Conservation (phyloP, 2,888 invertebrate species). For the Lasioglossum leucozonium region DNA sequence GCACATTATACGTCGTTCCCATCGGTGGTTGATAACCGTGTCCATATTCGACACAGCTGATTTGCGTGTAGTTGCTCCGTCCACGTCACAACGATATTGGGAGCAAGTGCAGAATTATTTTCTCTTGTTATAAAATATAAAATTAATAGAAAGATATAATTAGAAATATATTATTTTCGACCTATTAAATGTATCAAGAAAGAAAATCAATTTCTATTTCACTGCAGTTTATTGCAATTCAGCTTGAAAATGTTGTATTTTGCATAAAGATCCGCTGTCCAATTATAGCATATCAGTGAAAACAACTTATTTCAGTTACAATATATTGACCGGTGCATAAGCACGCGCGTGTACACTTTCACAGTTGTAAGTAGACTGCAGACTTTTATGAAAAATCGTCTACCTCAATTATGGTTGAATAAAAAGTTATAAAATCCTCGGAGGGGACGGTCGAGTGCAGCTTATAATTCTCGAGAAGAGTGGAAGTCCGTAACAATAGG, state of each 20-base stretch:
- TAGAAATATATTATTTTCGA: too few relatives aligned
- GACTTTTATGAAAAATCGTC: not conserved
- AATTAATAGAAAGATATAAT: too few relatives aligned
- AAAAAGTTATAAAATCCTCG: not conserved
- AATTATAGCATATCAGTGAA: too few relatives aligned
- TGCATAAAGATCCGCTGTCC: too few relatives aligned
- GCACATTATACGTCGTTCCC: not conserved
- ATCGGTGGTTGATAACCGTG: slow-evolving; percentile 18
- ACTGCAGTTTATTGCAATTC: too few relatives aligned
- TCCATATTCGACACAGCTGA: not conserved
- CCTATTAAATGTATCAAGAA: too few relatives aligned
- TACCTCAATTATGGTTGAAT: not conserved
- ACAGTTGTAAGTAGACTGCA: not conserved
- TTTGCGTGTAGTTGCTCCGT: not conserved
- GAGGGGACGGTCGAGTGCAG: not conserved
- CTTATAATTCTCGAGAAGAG: not conserved
- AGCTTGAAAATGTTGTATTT: too few relatives aligned
- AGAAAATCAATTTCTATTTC: too few relatives aligned
- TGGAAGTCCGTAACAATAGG: not conserved
- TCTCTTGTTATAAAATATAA: too few relatives aligned
- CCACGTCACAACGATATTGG: not conserved
- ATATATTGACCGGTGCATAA: not conserved
- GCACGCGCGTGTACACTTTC: not conserved
- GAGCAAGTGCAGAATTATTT: not conserved
- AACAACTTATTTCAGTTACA: not conserved